These are phyloP conservation scores for Pseudococcus jackbeardsleyi DNA, from an alignment of 2,888 invertebrate species.

Conservation along the genomic window DNA sequence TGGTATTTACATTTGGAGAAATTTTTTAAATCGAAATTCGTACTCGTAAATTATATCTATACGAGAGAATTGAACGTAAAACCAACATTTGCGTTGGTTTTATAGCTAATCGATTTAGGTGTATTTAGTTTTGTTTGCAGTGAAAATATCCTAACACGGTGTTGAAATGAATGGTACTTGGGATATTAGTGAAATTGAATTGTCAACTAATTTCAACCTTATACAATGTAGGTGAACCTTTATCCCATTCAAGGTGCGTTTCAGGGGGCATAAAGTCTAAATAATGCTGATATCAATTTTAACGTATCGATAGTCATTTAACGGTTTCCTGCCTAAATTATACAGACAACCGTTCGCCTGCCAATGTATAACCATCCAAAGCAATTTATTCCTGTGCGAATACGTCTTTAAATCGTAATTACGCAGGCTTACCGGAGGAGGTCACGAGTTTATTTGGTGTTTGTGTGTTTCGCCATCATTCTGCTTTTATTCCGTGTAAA, in stretches of 20 bases:
- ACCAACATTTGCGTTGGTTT: conserved; percentile 23
- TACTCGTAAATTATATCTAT: neutral
- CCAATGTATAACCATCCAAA: neutral
- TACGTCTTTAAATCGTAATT: conserved; percentile 7
- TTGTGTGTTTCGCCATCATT: neutral
- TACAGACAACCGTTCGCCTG: neutral
- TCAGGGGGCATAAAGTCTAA: neutral
- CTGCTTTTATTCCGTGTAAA: neutral
- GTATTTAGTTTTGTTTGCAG: conserved; percentile 13
- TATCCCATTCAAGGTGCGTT: neutral
- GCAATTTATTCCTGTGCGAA: neutral
- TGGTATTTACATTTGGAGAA: neutral
- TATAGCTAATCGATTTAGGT: conserved; percentile 21
- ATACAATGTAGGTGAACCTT: neutral
- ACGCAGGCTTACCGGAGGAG: conserved; percentile 11
- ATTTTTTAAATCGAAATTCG: neutral
- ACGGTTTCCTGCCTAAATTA: neutral
- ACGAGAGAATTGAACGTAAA: neutral
- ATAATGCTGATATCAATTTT: neutral
- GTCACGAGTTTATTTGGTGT: neutral
- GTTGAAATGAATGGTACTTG: conserved; percentile 8
- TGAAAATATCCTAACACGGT: neutral
- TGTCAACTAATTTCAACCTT: conserved; percentile 24
- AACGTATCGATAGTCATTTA: neutral
- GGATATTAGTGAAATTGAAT: conserved; percentile 14